Evolutionary conservation across 2,113 vertebrate genomes (phyloP).

Genomic region (human (Homo sapiens)): DNA sequence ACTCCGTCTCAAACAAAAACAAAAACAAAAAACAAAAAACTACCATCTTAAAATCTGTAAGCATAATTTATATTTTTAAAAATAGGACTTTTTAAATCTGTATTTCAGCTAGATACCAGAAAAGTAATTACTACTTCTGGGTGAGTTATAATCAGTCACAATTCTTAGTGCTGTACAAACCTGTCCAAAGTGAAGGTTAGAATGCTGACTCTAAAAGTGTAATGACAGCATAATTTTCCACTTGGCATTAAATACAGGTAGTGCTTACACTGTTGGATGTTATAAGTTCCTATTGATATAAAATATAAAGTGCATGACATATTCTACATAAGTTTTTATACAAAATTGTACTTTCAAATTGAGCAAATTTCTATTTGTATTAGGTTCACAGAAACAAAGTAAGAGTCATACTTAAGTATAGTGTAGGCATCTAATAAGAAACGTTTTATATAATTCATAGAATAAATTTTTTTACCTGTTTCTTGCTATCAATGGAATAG

Average conservation of each 20-base stretch:
- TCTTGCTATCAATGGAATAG: no score
- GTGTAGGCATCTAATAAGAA: neutral
- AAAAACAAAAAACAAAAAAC: neutral
- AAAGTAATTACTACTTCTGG: conserved; percentile 59
- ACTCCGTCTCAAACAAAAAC: neutral
- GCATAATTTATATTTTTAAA: neutral
- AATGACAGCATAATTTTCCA: conserved; percentile 60
- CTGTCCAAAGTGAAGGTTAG: conserved; percentile 48
- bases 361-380: conserved; percentile 50
- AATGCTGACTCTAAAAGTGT: conserved; percentile 27
- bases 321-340: conserved; percentile 37
- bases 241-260: conserved; percentile 54
- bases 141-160: conserved; percentile 51
- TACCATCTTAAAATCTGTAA: conserved; percentile 25
- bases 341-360: conserved; percentile 41
- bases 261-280: conserved; percentile 11
- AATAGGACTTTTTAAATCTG: conserved; percentile 46
- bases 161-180: conserved; percentile 47
- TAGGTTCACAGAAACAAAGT: conserved; percentile 24
- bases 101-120: conserved; percentile 51
- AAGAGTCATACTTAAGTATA: conserved; percentile 18
- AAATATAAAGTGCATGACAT: conserved; percentile 35
- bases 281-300: conserved; percentile 33
- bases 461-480: neutral
- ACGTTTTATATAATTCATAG: conserved; percentile 17